These are phyloP conservation scores for Triplophysa rosa DNA, from an alignment of 2,113 vertebrate species.

Conservation along the genomic window DNA sequence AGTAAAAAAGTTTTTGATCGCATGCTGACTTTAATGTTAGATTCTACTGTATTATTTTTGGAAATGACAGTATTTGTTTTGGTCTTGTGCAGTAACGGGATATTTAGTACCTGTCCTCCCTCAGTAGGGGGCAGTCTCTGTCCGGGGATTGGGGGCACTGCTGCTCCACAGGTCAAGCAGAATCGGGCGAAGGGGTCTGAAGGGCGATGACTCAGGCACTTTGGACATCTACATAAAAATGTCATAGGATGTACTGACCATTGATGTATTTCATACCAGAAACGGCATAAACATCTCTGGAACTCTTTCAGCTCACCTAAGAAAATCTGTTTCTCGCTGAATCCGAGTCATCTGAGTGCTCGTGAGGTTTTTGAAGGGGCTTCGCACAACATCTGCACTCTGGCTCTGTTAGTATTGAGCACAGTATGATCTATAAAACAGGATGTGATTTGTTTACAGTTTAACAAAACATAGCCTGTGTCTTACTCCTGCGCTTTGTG, in stretches of 20 bases:
- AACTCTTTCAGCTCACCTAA: conserved; percentile 72
- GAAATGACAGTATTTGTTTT: neutral
- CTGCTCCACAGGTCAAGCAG: conserved; percentile 85
- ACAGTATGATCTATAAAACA: neutral
- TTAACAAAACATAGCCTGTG: neutral
- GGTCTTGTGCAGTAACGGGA: neutral
- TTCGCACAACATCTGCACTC: conserved; percentile 61
- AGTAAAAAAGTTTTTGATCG: too few species aligned
- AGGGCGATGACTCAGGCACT: conserved; percentile 75
- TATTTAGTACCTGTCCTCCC: conserved; percentile 76
- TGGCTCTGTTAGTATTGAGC: conserved; percentile 57
- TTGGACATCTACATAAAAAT: conserved; percentile 74
- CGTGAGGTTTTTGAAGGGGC: conserved; percentile 67
- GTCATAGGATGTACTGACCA: too few species aligned
- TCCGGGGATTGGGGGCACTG: conserved; percentile 73
- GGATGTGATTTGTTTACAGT: neutral
- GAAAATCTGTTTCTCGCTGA: conserved; percentile 74
- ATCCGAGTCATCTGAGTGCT: conserved; percentile 70
- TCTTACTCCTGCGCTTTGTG: conserved; percentile 20
- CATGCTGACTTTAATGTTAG: too few species aligned
- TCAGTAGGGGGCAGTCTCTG: conserved; percentile 74
- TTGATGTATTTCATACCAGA: neutral
- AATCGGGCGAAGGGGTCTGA: conserved; percentile 84
- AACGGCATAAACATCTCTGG: neutral
- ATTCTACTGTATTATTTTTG: too few species aligned